A percentile compares a stretch with the other conserved stretches of the same genome.
Conservation (phyloP, 1,140 invertebrate species). For the Aethina tumida region DNA sequence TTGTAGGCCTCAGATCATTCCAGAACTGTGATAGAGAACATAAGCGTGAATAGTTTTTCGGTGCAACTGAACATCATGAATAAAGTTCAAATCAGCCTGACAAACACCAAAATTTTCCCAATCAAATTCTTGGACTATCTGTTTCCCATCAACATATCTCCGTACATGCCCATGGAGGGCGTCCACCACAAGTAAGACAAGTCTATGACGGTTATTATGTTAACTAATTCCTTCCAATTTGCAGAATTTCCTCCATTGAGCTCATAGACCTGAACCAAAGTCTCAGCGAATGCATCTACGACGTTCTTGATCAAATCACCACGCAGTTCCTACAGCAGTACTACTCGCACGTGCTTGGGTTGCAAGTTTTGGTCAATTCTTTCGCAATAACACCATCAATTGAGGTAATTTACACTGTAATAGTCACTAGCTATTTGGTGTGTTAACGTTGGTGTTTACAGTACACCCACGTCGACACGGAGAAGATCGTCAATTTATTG, state of each 20-base stretch:
- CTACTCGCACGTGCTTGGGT: conserved; percentile 76
- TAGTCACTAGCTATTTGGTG: neutral
- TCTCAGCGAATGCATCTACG: conserved; percentile 10
- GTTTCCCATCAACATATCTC: conserved; percentile 31
- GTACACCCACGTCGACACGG: conserved; percentile 16
- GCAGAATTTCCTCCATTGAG: conserved; percentile 73
- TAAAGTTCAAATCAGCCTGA: conserved; percentile 42
- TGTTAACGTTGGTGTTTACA: conserved; percentile 8
- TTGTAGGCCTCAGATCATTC: neutral
- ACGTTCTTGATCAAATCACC: conserved; percentile 21
- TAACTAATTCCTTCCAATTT: conserved; percentile 32
- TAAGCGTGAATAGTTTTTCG: conserved; percentile 33
- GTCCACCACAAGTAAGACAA: conserved; percentile 37
- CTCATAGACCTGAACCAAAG: conserved; percentile 28
- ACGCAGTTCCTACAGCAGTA: conserved; percentile 78
- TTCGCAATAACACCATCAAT: conserved; percentile 28
- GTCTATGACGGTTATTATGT: conserved; percentile 39
- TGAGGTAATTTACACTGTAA: conserved; percentile 17
- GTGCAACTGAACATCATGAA: conserved; percentile 59
- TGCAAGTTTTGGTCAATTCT: conserved; percentile 87
- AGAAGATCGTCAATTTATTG: conserved; percentile 24
- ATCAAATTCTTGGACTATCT: conserved; percentile 34
- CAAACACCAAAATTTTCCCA: conserved; percentile 30
- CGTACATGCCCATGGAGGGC: conserved; percentile 34
- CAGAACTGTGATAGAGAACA: conserved; percentile 41